Percentiles rank a stretch among this genome's conserved stretches.
Conservation (phyloP, 2,888 invertebrate genomes). For the Dryadula phaetusa region DNA sequence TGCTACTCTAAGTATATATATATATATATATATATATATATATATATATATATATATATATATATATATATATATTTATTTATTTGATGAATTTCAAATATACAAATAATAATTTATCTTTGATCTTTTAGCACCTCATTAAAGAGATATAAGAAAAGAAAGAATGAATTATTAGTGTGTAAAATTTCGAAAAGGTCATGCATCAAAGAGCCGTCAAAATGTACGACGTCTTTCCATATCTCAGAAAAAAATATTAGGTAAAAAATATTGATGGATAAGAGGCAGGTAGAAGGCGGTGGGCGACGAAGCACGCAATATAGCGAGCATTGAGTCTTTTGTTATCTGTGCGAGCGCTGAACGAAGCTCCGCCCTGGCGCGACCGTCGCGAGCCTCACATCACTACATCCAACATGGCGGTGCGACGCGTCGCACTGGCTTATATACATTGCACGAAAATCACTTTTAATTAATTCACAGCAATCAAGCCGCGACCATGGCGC, state of each 20-base stretch:
- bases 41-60: too few relatives aligned
- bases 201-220: slow-evolving; percentile 47
- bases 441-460: slow-evolving; percentile 80
- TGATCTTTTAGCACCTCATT: slow-evolving; percentile 48
- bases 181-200: slow-evolving; percentile 46
- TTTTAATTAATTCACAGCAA: slow-evolving; percentile 83
- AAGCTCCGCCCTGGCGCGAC: slow-evolving; percentile 58
- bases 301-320: slow-evolving; percentile 38
- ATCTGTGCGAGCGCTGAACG: slow-evolving; percentile 60
- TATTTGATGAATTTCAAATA: too few relatives aligned
- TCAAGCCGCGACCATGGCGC: slow-evolving; percentile 70
- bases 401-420: slow-evolving; percentile 53
- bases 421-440: slow-evolving; percentile 56
- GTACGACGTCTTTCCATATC: slow-evolving; percentile 46
- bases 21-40: too few relatives aligned
- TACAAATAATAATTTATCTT: slow-evolving; percentile 39
- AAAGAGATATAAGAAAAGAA: slow-evolving; percentile 45
- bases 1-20: too few relatives aligned
- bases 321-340: slow-evolving; percentile 64
- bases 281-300: slow-evolving; percentile 48
- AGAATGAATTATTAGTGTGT: slow-evolving; percentile 48
- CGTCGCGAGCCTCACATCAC: slow-evolving; percentile 48
- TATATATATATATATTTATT: too few relatives aligned
- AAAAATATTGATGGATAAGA: slow-evolving; percentile 46
- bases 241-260: slow-evolving; percentile 44